Conservation (phyloP, 2,888 invertebrate genomes). For the Protonemura montana region DNA sequence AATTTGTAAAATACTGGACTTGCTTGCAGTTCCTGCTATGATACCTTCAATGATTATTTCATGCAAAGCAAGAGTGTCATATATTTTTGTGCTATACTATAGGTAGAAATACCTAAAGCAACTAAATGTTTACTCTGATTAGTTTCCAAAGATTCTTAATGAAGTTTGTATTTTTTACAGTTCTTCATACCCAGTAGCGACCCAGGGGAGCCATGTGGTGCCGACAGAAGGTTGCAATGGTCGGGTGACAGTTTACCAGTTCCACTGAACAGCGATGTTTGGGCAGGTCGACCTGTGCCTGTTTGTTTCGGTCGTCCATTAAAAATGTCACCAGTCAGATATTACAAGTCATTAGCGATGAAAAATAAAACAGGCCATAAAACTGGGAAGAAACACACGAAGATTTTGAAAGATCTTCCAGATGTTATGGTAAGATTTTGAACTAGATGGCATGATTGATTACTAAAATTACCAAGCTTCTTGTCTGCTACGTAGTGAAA, state of each 20-base stretch:
- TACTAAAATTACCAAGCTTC: no score
- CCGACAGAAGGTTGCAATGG: not conserved
- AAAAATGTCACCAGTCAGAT: not conserved
- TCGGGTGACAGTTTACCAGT: not conserved
- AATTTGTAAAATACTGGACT: no score
- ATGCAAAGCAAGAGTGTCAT: no score
- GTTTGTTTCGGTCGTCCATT: not conserved
- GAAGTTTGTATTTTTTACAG: not conserved
- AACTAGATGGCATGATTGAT: no score
- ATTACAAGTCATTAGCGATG: not conserved
- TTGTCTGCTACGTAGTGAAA: no score
- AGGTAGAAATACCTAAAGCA: no score
- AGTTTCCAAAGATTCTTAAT: not conserved
- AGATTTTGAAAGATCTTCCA: not conserved
- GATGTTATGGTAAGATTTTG: not conserved
- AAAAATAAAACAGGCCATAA: not conserved
- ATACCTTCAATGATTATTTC: no score
- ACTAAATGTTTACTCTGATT: not conserved
- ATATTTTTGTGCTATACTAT: no score
- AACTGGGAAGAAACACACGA: not conserved
- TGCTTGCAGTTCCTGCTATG: no score
- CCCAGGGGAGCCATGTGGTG: slow-evolving; percentile 22
- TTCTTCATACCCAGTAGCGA: slow-evolving; percentile 9
- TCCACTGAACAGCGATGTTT: not conserved
- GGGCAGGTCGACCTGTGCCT: slow-evolving; percentile 1